A percentile compares a stretch with the other conserved stretches of the same genome.
Evolutionary conservation across 2,113 vertebrate species (phyloP).

Genomic region (Esox niger): DNA sequence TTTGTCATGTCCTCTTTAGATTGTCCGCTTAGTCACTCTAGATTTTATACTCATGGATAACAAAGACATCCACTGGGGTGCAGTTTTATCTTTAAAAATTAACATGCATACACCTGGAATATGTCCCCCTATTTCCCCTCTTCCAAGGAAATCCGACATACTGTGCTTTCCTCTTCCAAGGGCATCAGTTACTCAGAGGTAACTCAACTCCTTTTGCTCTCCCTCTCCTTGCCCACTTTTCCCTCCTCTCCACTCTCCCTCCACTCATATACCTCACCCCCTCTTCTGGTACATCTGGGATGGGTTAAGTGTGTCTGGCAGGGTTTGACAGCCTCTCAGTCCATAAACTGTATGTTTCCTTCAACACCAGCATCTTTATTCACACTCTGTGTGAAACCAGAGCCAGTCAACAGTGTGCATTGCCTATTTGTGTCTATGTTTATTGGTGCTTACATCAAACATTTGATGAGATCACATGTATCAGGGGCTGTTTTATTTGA

Average conservation of each 20-base stretch:
- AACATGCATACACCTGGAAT: conserved; percentile 22
- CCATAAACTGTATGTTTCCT: conserved; percentile 19
- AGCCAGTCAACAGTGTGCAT: conserved; percentile 19
- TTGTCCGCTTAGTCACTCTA: not conserved
- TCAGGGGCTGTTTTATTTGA: conserved; percentile 14
- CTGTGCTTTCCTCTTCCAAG: conserved; percentile 10
- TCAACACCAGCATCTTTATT: conserved; percentile 18
- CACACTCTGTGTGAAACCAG: conserved; percentile 24
- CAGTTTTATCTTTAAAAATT: not conserved
- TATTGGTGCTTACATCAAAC: conserved; percentile 12
- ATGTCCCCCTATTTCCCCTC: conserved; percentile 18
- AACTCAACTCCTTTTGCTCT: not conserved
- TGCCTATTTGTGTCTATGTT: conserved; percentile 23
- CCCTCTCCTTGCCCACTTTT: not conserved
- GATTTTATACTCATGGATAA: not conserved
- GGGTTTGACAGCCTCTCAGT: conserved; percentile 22
- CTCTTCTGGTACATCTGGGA: conserved; percentile 41
- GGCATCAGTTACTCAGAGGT: not conserved
- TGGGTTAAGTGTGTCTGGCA: conserved; percentile 32
- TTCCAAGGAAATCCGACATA: conserved; percentile 23
- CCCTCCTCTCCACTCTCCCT: not conserved
- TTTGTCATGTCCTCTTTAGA: not conserved
- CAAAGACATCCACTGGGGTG: conserved; percentile 5
- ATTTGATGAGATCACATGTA: conserved; percentile 7
- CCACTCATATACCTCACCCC: not conserved